These are phyloP conservation scores for Poecilia picta DNA, from an alignment of 2,797 vertebrate species.

Conservation along the genomic window DNA sequence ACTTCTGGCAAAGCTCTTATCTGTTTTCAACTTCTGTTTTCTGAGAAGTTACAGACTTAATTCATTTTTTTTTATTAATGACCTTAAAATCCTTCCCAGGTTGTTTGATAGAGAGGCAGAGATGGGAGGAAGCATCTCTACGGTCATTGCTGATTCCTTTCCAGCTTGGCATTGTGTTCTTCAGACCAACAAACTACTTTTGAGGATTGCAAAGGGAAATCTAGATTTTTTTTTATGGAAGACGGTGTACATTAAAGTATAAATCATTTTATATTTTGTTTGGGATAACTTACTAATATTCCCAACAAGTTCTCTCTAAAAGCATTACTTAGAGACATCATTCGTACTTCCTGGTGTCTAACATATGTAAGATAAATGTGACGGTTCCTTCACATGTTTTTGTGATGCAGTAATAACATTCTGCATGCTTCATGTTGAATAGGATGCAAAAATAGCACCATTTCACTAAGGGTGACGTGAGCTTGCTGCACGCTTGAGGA, in stretches of 20 bases:
- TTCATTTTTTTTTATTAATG: neutral
- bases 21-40: neutral
- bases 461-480: neutral
- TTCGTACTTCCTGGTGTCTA: neutral
- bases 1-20: neutral
- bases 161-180: neutral
- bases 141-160: conserved; percentile 1
- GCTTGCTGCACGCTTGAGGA: conserved; percentile 15
- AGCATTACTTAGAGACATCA: neutral
- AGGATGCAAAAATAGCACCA: neutral
- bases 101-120: neutral
- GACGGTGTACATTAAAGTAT: neutral
- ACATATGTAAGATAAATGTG: neutral
- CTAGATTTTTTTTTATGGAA: neutral
- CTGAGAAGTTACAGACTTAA: neutral
- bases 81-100: neutral
- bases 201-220: neutral
- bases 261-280: neutral
- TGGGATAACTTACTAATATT: neutral
- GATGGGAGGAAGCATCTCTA: neutral
- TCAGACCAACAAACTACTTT: neutral
- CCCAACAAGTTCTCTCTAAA: neutral
- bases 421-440: neutral
- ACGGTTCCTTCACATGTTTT: neutral
- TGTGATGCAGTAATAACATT: neutral